Percentiles rank a stretch among this genome's conserved stretches.
Conservation (phyloP, 2,888 invertebrate genomes). For the Philaethria dido region DNA sequence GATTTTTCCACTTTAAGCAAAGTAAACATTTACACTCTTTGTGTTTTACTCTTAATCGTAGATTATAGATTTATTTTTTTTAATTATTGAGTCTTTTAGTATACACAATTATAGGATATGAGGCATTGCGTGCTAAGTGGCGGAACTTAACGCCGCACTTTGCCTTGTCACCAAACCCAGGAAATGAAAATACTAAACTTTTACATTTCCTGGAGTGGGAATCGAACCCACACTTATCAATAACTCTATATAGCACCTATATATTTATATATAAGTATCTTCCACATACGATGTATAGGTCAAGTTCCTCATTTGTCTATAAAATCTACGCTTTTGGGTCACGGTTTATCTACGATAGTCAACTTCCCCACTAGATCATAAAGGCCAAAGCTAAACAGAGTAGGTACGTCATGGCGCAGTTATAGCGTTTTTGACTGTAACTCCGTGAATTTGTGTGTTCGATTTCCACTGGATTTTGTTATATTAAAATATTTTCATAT, state of each 20-base stretch:
- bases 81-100: too few relatives aligned
- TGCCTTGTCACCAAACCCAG: too few relatives aligned
- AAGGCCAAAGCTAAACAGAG: not conserved
- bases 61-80: too few relatives aligned
- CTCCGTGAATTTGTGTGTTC: not conserved
- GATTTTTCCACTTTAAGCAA: conserved; percentile 3
- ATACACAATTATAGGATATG: too few relatives aligned
- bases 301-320: not conserved
- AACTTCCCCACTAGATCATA: not conserved
- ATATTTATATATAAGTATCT: too few relatives aligned
- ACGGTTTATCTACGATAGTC: not conserved
- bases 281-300: not conserved
- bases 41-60: not conserved
- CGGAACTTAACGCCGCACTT: too few relatives aligned
- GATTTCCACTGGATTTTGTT: not conserved
- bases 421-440: not conserved
- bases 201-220: too few relatives aligned
- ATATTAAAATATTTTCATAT: not conserved
- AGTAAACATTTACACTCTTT: not conserved
- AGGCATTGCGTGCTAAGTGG: too few relatives aligned
- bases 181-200: too few relatives aligned
- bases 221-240: too few relatives aligned
- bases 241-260: too few relatives aligned
- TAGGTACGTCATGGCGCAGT: not conserved
- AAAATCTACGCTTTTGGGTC: not conserved